Percentiles rank a stretch among this genome's conserved stretches.
Conservation (phyloP, 92 coral and sea anemone species). For the Palythoa grandis region DNA sequence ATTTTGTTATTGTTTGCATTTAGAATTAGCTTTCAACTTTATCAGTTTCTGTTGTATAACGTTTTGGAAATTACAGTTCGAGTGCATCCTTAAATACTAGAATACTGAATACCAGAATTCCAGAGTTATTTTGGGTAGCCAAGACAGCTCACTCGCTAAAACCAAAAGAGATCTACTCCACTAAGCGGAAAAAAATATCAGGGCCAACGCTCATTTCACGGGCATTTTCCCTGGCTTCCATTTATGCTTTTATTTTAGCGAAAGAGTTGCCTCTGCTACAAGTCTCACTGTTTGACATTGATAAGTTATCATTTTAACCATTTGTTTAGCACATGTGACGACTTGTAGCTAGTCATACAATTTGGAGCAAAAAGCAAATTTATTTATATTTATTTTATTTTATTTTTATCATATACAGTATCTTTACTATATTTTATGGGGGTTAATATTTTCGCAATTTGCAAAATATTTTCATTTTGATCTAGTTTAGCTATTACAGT, state of each 20-base stretch:
- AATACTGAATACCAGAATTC: slow-evolving; percentile 5
- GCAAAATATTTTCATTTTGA: neutral
- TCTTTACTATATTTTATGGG: neutral
- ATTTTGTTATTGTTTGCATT: slow-evolving; percentile 30
- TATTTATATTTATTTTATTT: slow-evolving; percentile 7
- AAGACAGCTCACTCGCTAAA: neutral
- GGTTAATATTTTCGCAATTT: neutral
- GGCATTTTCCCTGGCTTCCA: slow-evolving; percentile 2
- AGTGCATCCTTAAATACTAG: neutral
- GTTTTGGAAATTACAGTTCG: neutral
- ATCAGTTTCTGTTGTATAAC: neutral
- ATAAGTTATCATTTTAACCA: slow-evolving; percentile 8
- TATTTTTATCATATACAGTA: neutral
- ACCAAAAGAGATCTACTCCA: too few relatives aligned
- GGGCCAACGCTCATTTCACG: neutral
- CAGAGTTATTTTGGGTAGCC: too few relatives aligned
- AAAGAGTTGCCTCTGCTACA: slow-evolving; percentile 19
- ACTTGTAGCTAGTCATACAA: neutral
- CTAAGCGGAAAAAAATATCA: neutral
- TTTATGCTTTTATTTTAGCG: slow-evolving; percentile 16
- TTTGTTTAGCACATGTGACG: slow-evolving; percentile 7
- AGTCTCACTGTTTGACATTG: slow-evolving; percentile 11
- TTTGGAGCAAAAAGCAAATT: slow-evolving; percentile 1
- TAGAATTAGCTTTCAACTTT: neutral
- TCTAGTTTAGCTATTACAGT: neutral